Percentiles rank a stretch among this genome's conserved stretches.
Evolutionary conservation across 2,888 invertebrate species (phyloP).

Genomic region (Plebejus melissa): DNA sequence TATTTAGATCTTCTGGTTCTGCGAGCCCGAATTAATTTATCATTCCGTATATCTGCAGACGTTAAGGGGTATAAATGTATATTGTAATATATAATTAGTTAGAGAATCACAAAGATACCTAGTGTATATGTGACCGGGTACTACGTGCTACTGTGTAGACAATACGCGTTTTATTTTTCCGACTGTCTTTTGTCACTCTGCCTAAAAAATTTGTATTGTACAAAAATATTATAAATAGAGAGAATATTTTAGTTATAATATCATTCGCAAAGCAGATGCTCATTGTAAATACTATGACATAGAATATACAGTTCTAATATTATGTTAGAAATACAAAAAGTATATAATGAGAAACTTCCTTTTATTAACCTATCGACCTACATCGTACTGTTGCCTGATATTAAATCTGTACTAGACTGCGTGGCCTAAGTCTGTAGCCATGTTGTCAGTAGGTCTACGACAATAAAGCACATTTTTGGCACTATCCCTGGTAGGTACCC

Average conservation of each 20-base stretch:
- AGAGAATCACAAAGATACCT: conserved; percentile 11
- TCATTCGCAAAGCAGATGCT: conserved; percentile 75
- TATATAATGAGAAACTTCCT: conserved; percentile 41
- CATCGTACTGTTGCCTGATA: too few relatives aligned
- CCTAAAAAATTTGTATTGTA: conserved; percentile 62
- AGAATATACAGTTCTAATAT: conserved; percentile 70
- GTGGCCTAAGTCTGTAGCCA: too few relatives aligned
- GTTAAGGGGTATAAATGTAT: background rate
- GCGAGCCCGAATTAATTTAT: conserved; percentile 8
- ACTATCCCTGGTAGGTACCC: background rate
- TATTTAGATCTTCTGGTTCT: background rate
- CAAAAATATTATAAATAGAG: conserved; percentile 69
- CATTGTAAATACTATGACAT: conserved; percentile 76
- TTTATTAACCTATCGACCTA: conserved; percentile 26
- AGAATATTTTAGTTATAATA: conserved; percentile 74
- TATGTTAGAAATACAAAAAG: conserved; percentile 69
- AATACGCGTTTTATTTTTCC: conserved; percentile 42
- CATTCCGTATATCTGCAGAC: conserved; percentile 4
- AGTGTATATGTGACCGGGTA: background rate
- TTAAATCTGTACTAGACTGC: too few relatives aligned
- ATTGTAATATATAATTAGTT: conserved; percentile 24
- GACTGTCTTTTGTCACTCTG: conserved; percentile 64
- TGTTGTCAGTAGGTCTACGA: too few relatives aligned
- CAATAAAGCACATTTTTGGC: too few relatives aligned
- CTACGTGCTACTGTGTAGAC: conserved; percentile 21